These are phyloP conservation scores for Trichonephila inaurata DNA, from an alignment of 1,140 invertebrate genomes.

Conservation along the genomic window DNA sequence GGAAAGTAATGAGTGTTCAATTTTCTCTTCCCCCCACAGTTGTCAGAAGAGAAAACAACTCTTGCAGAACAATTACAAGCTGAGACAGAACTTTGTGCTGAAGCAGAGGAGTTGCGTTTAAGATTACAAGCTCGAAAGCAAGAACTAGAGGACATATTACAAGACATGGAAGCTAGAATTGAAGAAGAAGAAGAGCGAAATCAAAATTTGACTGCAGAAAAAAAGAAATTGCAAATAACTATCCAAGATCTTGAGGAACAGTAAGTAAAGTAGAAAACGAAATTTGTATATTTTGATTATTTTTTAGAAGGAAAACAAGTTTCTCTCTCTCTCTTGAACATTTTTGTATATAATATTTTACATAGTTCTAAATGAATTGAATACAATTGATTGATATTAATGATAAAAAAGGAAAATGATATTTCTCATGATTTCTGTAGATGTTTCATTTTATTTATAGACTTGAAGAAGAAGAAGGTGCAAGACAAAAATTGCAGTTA, in stretches of 20 bases:
- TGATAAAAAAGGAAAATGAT: too few species aligned
- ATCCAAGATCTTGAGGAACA: conserved; percentile 86
- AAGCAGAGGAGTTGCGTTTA: conserved; percentile 95
- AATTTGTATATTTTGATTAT: too few species aligned
- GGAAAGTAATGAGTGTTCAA: too few species aligned
- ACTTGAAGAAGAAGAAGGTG: conserved; percentile 97
- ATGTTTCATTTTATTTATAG: conserved; percentile 51
- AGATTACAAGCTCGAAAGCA: conserved; percentile 92
- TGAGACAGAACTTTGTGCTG: conserved; percentile 96
- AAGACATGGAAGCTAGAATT: conserved; percentile 96
- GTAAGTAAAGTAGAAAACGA: conserved; percentile 64
- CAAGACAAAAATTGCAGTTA: conserved; percentile 97
- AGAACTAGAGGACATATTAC: conserved; percentile 97
- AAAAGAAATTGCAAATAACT: conserved; percentile 95
- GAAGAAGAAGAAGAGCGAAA: conserved; percentile 98
- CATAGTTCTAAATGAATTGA: too few species aligned
- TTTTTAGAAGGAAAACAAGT: too few species aligned
- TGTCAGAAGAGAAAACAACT: conserved; percentile 94
- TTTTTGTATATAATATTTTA: too few species aligned
- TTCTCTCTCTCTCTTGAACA: too few species aligned
- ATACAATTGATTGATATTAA: too few species aligned
- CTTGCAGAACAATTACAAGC: conserved; percentile 96
- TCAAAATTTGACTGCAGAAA: conserved; percentile 90
- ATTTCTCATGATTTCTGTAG: too few species aligned
- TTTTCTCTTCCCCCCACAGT: not conserved